Evolutionary conservation across 2,888 invertebrate species (phyloP).

Genomic region (Drosophila pseudotalamancana): DNA sequence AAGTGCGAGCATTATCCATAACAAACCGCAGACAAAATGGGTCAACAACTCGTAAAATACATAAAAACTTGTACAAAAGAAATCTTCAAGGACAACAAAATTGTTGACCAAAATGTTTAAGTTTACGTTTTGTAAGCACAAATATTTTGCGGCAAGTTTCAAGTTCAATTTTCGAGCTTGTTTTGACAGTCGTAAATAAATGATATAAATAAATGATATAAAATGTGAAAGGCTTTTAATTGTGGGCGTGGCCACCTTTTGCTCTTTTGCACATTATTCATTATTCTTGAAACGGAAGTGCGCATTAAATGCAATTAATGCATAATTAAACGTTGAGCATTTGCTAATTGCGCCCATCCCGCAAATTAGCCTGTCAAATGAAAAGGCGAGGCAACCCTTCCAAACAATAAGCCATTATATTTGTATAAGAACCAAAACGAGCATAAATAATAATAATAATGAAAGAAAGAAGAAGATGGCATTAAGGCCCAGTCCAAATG

Average conservation of each 20-base stretch:
- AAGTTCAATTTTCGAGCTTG: conserved; percentile 9
- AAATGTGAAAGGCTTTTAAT: conserved; percentile 5
- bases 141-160: neutral
- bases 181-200: no score
- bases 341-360: conserved; percentile 53
- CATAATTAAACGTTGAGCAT: conserved; percentile 71
- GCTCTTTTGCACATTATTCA: conserved; percentile 39
- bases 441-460: conserved; percentile 10
- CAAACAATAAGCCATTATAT: conserved; percentile 50
- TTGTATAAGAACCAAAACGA: conserved; percentile 33
- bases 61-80: neutral
- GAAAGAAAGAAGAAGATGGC: neutral
- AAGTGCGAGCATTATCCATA: conserved; percentile 38
- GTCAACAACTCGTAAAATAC: conserved; percentile 36
- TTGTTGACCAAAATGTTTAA: neutral
- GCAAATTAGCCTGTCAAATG: conserved; percentile 53
- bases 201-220: conserved; percentile 37
- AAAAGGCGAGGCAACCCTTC: conserved; percentile 11
- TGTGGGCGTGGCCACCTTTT: neutral
- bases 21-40: conserved; percentile 35
- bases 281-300: conserved; percentile 66
- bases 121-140: neutral
- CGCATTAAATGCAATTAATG: conserved; percentile 75
- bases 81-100: conserved; percentile 3
- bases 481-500: conserved; percentile 26